Conservation (phyloP, 2,888 invertebrate species). For the Philonicus albiceps region DNA sequence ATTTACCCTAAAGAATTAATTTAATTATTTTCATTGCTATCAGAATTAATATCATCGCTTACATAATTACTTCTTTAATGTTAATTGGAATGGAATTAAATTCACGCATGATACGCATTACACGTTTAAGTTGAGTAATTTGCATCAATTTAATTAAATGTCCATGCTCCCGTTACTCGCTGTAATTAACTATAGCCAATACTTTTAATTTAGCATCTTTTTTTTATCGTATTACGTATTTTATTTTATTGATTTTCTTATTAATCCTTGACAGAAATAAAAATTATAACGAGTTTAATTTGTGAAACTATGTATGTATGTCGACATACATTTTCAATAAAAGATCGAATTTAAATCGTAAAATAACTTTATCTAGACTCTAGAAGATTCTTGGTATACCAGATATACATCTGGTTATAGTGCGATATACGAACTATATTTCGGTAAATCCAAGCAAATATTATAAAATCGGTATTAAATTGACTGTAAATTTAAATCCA, state of each 20-base stretch:
- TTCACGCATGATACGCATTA: background rate
- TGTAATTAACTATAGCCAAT: background rate
- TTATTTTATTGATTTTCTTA: background rate
- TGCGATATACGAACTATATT: too few species aligned
- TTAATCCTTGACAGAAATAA: background rate
- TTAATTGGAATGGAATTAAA: background rate
- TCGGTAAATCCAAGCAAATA: too few species aligned
- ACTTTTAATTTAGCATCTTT: background rate
- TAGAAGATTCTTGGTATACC: too few species aligned
- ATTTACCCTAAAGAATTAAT: background rate
- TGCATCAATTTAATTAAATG: background rate
- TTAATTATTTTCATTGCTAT: background rate
- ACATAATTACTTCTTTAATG: background rate
- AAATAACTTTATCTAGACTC: too few species aligned
- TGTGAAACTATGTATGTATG: background rate
- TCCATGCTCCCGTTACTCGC: background rate
- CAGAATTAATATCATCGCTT: background rate
- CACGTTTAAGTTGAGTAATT: background rate
- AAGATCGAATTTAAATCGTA: background rate
- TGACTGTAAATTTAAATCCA: too few species aligned
- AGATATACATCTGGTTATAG: too few species aligned
- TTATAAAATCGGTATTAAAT: too few species aligned
- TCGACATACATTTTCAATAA: background rate
- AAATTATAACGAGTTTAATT: background rate
- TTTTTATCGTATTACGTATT: background rate